A percentile compares a stretch with the other conserved stretches of the same genome.
Evolutionary conservation across 1,140 invertebrate species (phyloP).

Genomic region (Ostrea edulis): DNA sequence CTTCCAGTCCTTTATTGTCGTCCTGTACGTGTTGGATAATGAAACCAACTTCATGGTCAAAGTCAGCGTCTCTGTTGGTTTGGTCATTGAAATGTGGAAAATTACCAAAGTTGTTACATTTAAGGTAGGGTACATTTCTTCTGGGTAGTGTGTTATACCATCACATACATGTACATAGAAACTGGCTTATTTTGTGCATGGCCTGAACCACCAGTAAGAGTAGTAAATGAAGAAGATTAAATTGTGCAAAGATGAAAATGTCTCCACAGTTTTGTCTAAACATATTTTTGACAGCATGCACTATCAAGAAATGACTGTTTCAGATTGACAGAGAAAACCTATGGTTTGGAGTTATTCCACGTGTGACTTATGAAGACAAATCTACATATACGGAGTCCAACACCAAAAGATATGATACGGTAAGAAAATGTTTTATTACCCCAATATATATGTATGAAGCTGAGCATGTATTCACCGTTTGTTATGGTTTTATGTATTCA

Average conservation of each 20-base stretch:
- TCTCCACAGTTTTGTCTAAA: too few relatives aligned
- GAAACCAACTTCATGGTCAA: conserved; percentile 98
- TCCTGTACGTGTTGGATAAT: conserved; percentile 98
- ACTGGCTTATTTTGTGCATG: too few relatives aligned
- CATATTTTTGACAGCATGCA: too few relatives aligned
- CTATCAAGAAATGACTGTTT: neutral
- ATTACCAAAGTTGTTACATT: conserved; percentile 93
- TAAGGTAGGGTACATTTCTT: conserved; percentile 66
- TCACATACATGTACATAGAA: too few relatives aligned
- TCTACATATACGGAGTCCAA: conserved; percentile 97
- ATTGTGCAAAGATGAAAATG: too few relatives aligned
- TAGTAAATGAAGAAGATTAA: too few relatives aligned
- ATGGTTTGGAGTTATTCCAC: conserved; percentile 89
- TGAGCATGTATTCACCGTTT: too few relatives aligned
- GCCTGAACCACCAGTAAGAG: too few relatives aligned
- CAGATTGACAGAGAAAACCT: conserved; percentile 88
- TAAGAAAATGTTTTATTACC: conserved; percentile 64
- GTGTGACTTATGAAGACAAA: conserved; percentile 92
- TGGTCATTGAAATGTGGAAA: conserved; percentile 99
- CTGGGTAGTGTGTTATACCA: neutral
- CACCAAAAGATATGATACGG: conserved; percentile 95
- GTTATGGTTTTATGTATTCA: too few relatives aligned
- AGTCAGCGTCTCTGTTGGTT: conserved; percentile 90
- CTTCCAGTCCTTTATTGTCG: conserved; percentile 96
- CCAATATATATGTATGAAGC: too few relatives aligned